Base-by-base conservation (phyloP, 2,797 vertebrate species). In the Coreius guichenoti region DNA sequence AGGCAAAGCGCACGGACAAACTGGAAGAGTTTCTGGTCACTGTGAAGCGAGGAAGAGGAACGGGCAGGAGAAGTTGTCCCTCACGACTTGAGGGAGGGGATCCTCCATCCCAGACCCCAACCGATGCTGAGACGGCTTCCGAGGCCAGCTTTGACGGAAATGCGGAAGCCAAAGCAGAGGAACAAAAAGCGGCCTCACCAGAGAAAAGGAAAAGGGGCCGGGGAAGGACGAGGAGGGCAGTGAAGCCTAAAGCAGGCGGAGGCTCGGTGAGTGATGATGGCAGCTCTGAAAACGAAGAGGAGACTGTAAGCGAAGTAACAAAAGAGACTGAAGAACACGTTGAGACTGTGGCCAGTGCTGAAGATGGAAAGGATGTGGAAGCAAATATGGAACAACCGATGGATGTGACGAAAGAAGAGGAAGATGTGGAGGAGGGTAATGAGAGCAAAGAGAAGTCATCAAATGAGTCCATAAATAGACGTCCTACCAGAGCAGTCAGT, bases 1-100 rank as follows among this genome's bases (percentile, higher is more conserved):
- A 99, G 91, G 94, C 98, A 0, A 99, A 99, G 81, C 96, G 98
- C 5, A 99, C 98, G 0, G 98, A 99, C 92, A 95, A 98, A 68
- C 96, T 98, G 7, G 98, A 99, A 73, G 98, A 99, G 90, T 99
- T 99, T 88, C 96, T 99, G 14, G 97, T 96, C 4, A 98, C 97
- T 0, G 95, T 98, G 12, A 97, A 99, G 78, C 95, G 98, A 82
- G 94, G 92, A 56, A 89, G 91, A 29, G 91, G 95, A 1, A 54
- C 86, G 0, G 93, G 94, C 0, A 93, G 98, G 79, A 96, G 91
- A 86, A 96, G 86, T 0, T 91, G 92, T 1, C 95, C 97, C 0
- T 90, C 93, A 0, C 92, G 93, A 84, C 88, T 97, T 21, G 98
- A 99, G 88, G 95, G 96, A 65, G 95, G 97, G 0, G 98, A 99